phyloP scores from a whole-genome alignment of 2,888 invertebrate genomes.

The Tholera decimalis region DNA sequence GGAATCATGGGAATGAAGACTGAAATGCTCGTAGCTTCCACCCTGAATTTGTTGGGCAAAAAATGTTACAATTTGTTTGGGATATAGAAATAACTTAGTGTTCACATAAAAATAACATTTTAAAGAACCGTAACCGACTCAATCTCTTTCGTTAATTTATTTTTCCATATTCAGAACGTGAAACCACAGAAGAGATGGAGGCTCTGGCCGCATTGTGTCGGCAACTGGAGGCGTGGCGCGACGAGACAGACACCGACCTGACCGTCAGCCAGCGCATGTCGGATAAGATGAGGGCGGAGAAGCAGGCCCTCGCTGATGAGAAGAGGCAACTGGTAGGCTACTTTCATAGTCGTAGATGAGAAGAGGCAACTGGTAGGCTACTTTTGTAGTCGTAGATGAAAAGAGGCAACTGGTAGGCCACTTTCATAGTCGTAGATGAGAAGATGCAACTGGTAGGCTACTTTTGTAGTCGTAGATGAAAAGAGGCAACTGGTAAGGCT shows the following conservation, averaged over 20 bases:
- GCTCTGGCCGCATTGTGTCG: conserved; percentile 89
- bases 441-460: neutral
- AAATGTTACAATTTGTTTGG: no score
- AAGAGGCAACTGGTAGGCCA: neutral
- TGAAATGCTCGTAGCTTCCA: no score
- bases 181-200: conserved; percentile 91
- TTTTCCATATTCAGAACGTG: conserved; percentile 82
- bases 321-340: conserved; percentile 90
- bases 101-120: no score
- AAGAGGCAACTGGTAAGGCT: neutral
- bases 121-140: no score
- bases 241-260: conserved; percentile 92
- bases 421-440: neutral
- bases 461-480: neutral
- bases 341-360: neutral
- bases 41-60: no score
- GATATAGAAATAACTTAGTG: no score
- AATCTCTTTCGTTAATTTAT: neutral
- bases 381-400: neutral
- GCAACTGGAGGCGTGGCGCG: conserved; percentile 92
- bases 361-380: neutral
- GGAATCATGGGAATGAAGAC: no score
- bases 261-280: conserved; percentile 92
- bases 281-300: conserved; percentile 92
- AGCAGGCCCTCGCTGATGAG: conserved; percentile 89